Conservation (phyloP, 2,888 invertebrate species). For the Lottia gigantea region DNA sequence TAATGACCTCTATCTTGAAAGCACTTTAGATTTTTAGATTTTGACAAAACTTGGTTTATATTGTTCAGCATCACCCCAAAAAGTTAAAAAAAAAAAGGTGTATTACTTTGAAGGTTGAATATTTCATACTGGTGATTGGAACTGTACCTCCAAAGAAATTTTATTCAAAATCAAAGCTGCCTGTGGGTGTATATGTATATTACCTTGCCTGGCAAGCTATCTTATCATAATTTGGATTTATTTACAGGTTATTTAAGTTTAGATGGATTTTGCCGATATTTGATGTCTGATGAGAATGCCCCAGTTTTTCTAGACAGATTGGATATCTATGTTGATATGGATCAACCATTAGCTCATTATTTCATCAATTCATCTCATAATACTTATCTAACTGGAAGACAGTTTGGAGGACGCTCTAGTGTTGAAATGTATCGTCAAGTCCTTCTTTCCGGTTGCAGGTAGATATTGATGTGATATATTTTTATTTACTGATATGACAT, state of each 20-base stretch:
- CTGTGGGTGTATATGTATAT: too few species aligned
- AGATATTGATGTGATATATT: conserved; percentile 41
- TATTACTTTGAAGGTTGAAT: too few species aligned
- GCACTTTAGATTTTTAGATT: too few species aligned
- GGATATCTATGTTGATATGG: conserved; percentile 93
- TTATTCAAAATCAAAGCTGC: too few species aligned
- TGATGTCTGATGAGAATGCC: conserved; percentile 99
- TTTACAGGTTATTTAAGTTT: conserved; percentile 76
- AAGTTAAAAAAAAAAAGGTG: too few species aligned
- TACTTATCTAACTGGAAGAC: conserved; percentile 74
- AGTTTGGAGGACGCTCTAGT: conserved; percentile 97
- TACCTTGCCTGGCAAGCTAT: too few species aligned
- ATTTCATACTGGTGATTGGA: too few species aligned
- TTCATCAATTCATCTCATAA: conserved; percentile 89
- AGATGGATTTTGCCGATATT: conserved; percentile 96
- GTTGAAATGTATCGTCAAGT: conserved; percentile 99
- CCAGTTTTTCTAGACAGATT: conserved; percentile 98
- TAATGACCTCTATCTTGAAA: too few species aligned
- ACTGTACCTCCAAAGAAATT: too few species aligned
- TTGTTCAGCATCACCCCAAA: too few species aligned
- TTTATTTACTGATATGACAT: not conserved
- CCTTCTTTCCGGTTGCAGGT: conserved; percentile 95
- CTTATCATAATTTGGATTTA: not conserved
- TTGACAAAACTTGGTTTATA: too few species aligned
- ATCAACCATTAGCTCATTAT: conserved; percentile 96